A percentile compares a stretch with the other conserved stretches of the same genome.
These are phyloP conservation scores for Oreochromis spilurus DNA, from an alignment of 2,113 vertebrate species.

Conservation along the genomic window DNA sequence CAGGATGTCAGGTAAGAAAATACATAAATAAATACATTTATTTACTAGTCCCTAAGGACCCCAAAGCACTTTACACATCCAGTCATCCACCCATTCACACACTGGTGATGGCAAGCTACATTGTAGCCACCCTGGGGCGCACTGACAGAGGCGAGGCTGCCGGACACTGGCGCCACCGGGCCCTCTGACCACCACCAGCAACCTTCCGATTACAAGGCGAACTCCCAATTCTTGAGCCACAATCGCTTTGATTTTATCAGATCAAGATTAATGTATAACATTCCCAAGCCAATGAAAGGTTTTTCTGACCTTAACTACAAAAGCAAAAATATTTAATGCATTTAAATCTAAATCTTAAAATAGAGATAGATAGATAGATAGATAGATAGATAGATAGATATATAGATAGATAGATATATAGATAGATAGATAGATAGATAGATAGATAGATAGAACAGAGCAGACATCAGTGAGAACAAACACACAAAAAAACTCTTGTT, in stretches of 20 bases:
- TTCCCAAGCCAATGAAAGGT: neutral
- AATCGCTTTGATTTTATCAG: neutral
- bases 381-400: neutral
- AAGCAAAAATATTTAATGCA: neutral
- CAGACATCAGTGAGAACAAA: neutral
- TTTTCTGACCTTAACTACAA: neutral
- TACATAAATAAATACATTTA: neutral
- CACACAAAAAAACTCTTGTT: neutral
- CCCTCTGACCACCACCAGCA: no score
- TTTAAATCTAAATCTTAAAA: neutral
- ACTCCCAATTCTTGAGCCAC: no score
- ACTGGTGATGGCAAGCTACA: no score
- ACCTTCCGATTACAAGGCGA: no score
- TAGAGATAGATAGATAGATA: neutral
- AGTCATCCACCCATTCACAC: no score
- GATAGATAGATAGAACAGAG: neutral
- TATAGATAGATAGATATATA: neutral
- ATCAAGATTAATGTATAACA: neutral
- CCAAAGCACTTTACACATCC: no score
- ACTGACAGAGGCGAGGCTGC: no score
- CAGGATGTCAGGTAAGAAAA: conserved; percentile 4
- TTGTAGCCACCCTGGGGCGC: no score
- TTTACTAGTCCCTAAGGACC: neutral
- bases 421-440: neutral
- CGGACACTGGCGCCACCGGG: no score